Percentiles rank a stretch among this genome's conserved stretches.
Conservation (phyloP, 2,113 vertebrate species). For the Limnothrissa miodon region DNA sequence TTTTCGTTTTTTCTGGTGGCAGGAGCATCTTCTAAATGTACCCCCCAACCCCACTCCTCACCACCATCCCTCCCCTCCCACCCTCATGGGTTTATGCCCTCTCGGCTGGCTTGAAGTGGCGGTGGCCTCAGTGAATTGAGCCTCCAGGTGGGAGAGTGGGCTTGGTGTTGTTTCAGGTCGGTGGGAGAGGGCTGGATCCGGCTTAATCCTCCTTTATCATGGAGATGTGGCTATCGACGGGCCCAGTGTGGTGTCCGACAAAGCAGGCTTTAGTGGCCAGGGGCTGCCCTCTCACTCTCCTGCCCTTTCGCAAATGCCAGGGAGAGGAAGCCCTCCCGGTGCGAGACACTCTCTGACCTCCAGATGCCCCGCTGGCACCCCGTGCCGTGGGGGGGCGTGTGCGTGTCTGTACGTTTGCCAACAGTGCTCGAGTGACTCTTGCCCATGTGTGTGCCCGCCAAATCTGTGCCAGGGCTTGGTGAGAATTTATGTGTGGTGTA, state of each 20-base stretch:
- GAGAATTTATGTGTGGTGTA: background rate
- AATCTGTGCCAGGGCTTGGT: background rate
- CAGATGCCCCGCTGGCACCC: background rate
- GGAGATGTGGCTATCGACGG: conserved; percentile 29
- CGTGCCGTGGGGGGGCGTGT: background rate
- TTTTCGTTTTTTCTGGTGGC: no score
- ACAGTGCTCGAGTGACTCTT: background rate
- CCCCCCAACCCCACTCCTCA: background rate
- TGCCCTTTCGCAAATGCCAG: conserved; percentile 11
- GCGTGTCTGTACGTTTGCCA: background rate
- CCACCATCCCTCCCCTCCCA: no score
- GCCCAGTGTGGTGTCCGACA: background rate
- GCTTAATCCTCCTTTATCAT: conserved; percentile 40
- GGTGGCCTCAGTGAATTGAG: background rate
- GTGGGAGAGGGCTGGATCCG: conserved; percentile 22
- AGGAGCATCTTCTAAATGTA: background rate
- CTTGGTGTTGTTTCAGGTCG: background rate
- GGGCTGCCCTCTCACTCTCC: background rate
- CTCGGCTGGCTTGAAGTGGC: background rate
- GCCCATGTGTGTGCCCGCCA: background rate
- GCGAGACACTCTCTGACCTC: background rate
- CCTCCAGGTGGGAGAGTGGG: background rate
- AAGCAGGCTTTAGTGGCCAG: background rate
- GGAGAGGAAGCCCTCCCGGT: conserved; percentile 38
- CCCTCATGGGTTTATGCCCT: background rate